Conservation (phyloP, 2,888 invertebrate species). For the Apodemia hepburni region DNA sequence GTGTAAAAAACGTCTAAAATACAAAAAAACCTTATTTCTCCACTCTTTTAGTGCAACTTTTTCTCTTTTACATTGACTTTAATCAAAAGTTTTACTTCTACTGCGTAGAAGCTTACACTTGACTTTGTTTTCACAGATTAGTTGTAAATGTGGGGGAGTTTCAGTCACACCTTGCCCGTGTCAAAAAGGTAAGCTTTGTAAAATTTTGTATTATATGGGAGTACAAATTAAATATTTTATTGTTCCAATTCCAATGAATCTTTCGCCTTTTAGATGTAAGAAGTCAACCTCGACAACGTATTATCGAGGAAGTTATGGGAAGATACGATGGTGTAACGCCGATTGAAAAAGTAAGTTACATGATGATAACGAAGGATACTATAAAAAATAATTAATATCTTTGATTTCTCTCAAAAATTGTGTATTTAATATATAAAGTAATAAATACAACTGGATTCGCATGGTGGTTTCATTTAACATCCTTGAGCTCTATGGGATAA, state of each 20-base stretch:
- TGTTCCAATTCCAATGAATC: not conserved
- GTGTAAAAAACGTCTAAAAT: too few relatives aligned
- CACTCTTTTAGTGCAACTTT: too few relatives aligned
- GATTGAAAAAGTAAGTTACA: slow-evolving; percentile 56
- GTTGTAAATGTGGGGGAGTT: slow-evolving; percentile 37
- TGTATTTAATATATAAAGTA: not conserved
- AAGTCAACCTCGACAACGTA: slow-evolving; percentile 45
- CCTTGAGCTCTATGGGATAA: not conserved
- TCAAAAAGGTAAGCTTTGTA: slow-evolving; percentile 43
- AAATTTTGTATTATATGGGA: slow-evolving; percentile 29
- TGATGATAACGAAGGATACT: slow-evolving; percentile 30
- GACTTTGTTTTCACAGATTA: slow-evolving; percentile 36
- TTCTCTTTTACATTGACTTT: too few relatives aligned
- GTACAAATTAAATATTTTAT: slow-evolving; percentile 28
- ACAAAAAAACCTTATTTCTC: too few relatives aligned
- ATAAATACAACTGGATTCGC: not conserved
- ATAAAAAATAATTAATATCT: not conserved
- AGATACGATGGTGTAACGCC: slow-evolving; percentile 45
- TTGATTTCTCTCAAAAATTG: not conserved
- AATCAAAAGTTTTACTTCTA: too few relatives aligned
- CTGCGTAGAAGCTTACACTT: too few relatives aligned
- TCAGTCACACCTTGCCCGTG: slow-evolving; percentile 37
- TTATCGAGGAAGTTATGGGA: slow-evolving; percentile 61
- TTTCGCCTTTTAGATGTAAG: slow-evolving; percentile 52
- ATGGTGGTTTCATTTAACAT: not conserved